These are phyloP conservation scores for Melanogrammus aeglefinus DNA, from an alignment of 2,797 vertebrate genomes.

Conservation along the genomic window DNA sequence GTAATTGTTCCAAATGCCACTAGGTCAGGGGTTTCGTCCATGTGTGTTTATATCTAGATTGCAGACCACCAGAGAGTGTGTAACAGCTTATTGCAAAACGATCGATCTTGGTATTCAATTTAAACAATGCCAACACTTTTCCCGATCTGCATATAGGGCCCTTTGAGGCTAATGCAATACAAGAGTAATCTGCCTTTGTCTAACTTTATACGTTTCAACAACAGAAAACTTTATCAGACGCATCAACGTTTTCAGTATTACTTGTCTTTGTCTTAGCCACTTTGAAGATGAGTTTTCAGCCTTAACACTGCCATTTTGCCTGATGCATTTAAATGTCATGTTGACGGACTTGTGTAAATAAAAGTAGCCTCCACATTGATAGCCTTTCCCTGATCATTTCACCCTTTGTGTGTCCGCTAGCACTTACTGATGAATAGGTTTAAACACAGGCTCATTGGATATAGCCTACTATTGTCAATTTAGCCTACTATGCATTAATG, in stretches of 20 bases:
- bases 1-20: neutral
- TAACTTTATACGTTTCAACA: neutral
- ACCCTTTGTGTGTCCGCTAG: neutral
- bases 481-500: neutral
- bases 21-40: neutral
- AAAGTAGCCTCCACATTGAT: neutral
- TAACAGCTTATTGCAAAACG: neutral
- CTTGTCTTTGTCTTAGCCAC: neutral
- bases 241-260: neutral
- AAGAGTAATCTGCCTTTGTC: neutral
- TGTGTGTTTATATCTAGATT: neutral
- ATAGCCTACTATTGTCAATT: neutral
- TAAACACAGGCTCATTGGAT: neutral
- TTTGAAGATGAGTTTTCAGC: conserved; percentile 10
- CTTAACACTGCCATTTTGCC: conserved; percentile 41
- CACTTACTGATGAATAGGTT: neutral
- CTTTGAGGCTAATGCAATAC: neutral
- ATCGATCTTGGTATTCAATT: neutral
- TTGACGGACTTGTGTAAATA: neutral
- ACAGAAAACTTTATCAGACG: neutral
- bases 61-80: neutral
- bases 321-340: conserved; percentile 12
- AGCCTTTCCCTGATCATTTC: neutral
- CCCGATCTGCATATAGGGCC: neutral
- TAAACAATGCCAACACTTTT: neutral